These are phyloP conservation scores for Pristiophorus japonicus DNA, from an alignment of 2,113 vertebrate species.

Conservation along the genomic window DNA sequence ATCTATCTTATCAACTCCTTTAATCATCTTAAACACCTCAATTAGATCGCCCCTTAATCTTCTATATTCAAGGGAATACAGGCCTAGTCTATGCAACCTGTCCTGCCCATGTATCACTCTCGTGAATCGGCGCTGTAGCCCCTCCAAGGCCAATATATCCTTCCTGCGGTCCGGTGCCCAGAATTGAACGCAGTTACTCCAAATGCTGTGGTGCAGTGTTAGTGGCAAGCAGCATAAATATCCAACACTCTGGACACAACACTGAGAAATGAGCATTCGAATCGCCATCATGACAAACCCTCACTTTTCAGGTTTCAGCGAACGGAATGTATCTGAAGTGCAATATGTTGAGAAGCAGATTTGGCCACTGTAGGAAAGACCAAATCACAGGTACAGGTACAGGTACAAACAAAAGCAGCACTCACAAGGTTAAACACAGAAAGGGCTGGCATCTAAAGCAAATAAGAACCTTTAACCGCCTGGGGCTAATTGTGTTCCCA, in stretches of 20 bases:
- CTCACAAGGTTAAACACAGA: slow-evolving; percentile 8
- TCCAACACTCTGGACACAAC: not conserved
- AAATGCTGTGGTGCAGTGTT: not conserved
- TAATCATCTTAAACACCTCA: not conserved
- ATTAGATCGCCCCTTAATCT: not conserved
- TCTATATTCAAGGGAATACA: not conserved
- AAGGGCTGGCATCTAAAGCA: not conserved
- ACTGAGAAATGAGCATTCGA: not conserved
- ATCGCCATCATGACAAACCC: not conserved
- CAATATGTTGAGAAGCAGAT: not conserved
- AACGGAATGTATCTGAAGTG: not conserved
- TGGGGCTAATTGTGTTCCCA: slow-evolving; percentile 2
- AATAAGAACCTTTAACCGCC: slow-evolving; percentile 9
- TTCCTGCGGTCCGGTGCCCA: not conserved
- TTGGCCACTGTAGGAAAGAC: not conserved
- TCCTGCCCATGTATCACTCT: not conserved
- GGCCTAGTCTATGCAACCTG: not conserved
- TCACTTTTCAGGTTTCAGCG: not conserved
- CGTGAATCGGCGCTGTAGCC: not conserved
- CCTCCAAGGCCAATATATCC: not conserved
- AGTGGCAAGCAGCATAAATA: not conserved
- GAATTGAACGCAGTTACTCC: not conserved
- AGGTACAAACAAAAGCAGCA: not conserved
- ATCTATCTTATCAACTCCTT: not conserved
- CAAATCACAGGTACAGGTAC: not conserved